Percentiles rank a stretch among this genome's conserved stretches.
Evolutionary conservation across 2,797 vertebrate genomes (phyloP).

Genomic region (Pipistrellus pipistrellus): DNA sequence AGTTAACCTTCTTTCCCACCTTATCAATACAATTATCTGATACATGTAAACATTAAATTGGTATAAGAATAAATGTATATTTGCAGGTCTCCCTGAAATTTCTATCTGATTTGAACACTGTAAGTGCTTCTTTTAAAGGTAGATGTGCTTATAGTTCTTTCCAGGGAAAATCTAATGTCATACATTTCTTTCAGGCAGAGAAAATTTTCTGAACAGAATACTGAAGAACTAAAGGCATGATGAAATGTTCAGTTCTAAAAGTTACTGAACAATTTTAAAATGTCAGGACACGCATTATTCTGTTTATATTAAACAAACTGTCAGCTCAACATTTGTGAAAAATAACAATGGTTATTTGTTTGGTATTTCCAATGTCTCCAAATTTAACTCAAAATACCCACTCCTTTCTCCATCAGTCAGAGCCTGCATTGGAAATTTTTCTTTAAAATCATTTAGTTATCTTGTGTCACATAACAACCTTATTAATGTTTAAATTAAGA

Average conservation of each 20-base stretch:
- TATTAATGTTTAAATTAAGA: constrained; percentile 44
- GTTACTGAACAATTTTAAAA: constrained; percentile 83
- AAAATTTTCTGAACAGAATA: constrained; percentile 60
- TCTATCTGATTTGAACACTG: constrained; percentile 32
- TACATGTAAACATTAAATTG: constrained; percentile 35
- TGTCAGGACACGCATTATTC: constrained; percentile 85
- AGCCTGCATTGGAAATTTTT: constrained; percentile 28
- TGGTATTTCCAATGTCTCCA: constrained; percentile 77
- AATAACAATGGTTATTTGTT: constrained; percentile 79
- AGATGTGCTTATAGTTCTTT: constrained; percentile 39
- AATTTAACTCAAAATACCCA: constrained; percentile 78
- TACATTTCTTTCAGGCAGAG: constrained; percentile 41
- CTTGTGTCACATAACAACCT: constrained; percentile 50
- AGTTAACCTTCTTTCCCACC: background rate
- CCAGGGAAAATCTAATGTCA: constrained; percentile 36
- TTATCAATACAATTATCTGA: constrained; percentile 54
- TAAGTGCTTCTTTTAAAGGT: background rate
- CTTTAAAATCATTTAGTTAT: constrained; percentile 33
- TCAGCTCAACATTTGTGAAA: constrained; percentile 84
- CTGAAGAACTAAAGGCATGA: constrained; percentile 61
- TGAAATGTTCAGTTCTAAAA: constrained; percentile 81
- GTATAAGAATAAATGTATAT: background rate
- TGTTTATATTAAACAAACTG: constrained; percentile 86
- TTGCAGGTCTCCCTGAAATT: constrained; percentile 51
- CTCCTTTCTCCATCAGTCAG: background rate